Base-by-base conservation (phyloP, 2,113 vertebrate species). In the Gopherus flavomarginatus region DNA sequence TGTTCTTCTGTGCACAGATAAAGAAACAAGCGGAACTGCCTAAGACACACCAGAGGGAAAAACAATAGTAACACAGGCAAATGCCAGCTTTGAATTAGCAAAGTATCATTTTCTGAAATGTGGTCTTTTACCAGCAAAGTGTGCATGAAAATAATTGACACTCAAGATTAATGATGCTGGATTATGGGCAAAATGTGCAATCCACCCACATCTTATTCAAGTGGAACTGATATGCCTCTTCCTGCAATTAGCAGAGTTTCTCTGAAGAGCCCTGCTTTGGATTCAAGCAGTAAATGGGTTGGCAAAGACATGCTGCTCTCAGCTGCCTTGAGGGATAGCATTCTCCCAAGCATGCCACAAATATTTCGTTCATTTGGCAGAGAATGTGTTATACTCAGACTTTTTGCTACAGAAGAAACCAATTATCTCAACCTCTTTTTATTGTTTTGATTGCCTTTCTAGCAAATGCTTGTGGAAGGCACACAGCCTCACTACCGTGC, bases 321-420 rank as follows among this genome's bases (percentile, higher is more conserved):
- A 62, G 94, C 93, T 97, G 96, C 96, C 88, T 49, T 87, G 75
- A 57, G 91, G 90, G 87, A 95, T n/a, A 87, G 53, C 84, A 11
- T 88, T 92, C 85, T 80, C 53, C 50, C 65, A 26, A 26, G 38
- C 29, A 49, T 44, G 89, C 88, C 86, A 4, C 89, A 89, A 0
- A 44, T 6, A 38, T 38, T 78, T 29, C 14, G 87, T 78, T 86
- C 82, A 16, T 6, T 1, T 53, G 54, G 62, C 0, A 54, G 38
- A 77, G 49, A 53, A 69, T 62, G 38, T 50, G 69, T 88, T 0
- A 1, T 6, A 42, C 81, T 88, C 16, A 59, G 62, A 81, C 59
- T 16, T n/a, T 38, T 12, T 65, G 53, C 57, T 83, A 83, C 1
- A 1, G 82, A 81, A 38, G 62, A 22, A 29, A 29, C 78, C 14